Percentiles rank a stretch among this genome's conserved stretches.
Evolutionary conservation across 2,113 vertebrate genomes (phyloP).

Genomic region (Hystrix brachyura): DNA sequence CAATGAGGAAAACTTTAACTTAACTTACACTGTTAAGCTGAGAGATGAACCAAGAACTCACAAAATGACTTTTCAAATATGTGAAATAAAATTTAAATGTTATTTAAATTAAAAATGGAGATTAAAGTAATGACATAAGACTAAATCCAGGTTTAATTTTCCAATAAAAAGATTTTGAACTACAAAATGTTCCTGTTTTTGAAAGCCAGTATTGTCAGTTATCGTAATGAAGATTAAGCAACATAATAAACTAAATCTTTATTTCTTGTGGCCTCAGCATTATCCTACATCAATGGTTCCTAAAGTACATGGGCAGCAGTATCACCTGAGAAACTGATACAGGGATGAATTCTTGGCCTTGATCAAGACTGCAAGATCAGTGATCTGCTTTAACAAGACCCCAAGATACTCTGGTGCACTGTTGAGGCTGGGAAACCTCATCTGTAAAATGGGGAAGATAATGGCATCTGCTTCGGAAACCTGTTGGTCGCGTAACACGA

Average conservation of each 20-base stretch:
- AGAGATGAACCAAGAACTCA: not conserved
- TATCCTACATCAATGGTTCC: not conserved
- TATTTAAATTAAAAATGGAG: not conserved
- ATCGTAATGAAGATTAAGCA: not conserved
- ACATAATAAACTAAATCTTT: not conserved
- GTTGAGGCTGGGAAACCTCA: not conserved
- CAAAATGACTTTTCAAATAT: not conserved
- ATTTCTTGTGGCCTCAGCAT: not conserved
- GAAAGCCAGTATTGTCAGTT: not conserved
- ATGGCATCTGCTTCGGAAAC: not conserved
- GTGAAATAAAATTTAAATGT: not conserved
- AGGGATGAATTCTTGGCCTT: not conserved
- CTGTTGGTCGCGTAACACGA: not conserved
- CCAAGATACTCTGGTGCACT: not conserved
- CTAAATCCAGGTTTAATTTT: not conserved
- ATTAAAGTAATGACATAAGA: not conserved
- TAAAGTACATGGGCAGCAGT: not conserved
- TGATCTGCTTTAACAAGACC: not conserved
- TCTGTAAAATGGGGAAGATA: not conserved
- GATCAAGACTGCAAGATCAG: not conserved
- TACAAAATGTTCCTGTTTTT: not conserved
- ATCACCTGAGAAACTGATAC: not conserved
- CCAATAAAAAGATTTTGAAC: not conserved
- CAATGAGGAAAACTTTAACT: not conserved
- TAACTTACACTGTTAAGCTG: not conserved